A percentile compares a stretch with the other conserved stretches of the same genome.
Conservation (phyloP, 1,140 invertebrate genomes). For the Neodiprion virginianus region DNA sequence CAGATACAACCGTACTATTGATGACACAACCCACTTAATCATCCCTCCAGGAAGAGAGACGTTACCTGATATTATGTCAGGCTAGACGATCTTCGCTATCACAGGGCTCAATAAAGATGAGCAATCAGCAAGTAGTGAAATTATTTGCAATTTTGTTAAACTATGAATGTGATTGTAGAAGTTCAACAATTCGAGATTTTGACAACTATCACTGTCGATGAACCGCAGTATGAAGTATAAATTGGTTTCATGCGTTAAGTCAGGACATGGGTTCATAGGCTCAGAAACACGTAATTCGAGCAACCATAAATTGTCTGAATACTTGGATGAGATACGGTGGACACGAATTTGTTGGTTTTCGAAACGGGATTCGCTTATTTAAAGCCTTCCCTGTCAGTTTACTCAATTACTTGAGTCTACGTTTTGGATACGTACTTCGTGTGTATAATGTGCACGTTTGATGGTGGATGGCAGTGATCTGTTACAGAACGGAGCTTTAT, state of each 20-base stretch:
- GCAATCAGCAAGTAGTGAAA: too few relatives aligned
- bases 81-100: background rate
- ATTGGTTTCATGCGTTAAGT: too few relatives aligned
- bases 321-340: background rate
- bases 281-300: background rate
- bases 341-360: background rate
- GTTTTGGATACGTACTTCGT: background rate
- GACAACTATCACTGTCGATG: too few relatives aligned
- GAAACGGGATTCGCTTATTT: background rate
- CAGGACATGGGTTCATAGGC: too few relatives aligned
- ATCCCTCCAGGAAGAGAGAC: conserved; percentile 1
- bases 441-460: background rate
- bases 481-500: background rate
- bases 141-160: too few relatives aligned
- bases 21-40: conserved; percentile 15
- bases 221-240: too few relatives aligned
- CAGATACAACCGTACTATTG: conserved; percentile 23
- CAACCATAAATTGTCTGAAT: background rate
- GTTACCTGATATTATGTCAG: background rate
- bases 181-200: too few relatives aligned
- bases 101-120: too few relatives aligned
- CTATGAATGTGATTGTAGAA: too few relatives aligned
- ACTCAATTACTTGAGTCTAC: background rate
- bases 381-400: background rate
- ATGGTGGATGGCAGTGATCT: background rate